phyloP scores from a whole-genome alignment of 2,797 vertebrate species.

The Meda fulgida region DNA sequence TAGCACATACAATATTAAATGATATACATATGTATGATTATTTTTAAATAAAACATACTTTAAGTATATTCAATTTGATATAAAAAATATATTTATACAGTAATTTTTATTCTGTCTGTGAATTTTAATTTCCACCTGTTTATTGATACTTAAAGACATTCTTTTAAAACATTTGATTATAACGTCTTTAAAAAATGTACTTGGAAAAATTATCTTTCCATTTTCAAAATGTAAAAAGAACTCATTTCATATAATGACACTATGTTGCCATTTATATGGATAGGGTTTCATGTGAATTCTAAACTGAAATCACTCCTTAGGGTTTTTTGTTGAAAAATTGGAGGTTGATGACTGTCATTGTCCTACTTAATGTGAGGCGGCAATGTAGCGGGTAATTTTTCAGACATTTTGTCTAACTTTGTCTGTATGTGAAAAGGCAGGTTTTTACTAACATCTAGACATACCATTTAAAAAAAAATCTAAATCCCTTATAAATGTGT shows the following conservation, averaged over 20 bases:
- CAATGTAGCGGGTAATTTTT: background rate
- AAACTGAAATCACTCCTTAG: background rate
- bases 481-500: background rate
- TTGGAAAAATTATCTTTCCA: background rate
- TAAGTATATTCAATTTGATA: background rate
- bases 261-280: background rate
- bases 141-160: background rate
- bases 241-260: background rate
- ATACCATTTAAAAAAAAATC: background rate
- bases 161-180: background rate
- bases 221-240: background rate
- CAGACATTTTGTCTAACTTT: background rate
- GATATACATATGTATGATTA: background rate
- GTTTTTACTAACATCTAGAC: background rate
- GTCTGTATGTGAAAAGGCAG: background rate
- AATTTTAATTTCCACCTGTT: background rate
- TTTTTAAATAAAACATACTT: background rate
- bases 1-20: background rate
- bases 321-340: conserved; percentile 2
- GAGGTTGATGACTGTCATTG: background rate
- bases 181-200: background rate
- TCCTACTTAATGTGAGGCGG: background rate
- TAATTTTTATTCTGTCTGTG: background rate
- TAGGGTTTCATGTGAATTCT: background rate
- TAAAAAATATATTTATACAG: background rate